Percentiles rank a stretch among this genome's conserved stretches.
These are phyloP conservation scores for Drosophila malerkotliana DNA, from an alignment of 1,140 invertebrate species.

Conservation along the genomic window DNA sequence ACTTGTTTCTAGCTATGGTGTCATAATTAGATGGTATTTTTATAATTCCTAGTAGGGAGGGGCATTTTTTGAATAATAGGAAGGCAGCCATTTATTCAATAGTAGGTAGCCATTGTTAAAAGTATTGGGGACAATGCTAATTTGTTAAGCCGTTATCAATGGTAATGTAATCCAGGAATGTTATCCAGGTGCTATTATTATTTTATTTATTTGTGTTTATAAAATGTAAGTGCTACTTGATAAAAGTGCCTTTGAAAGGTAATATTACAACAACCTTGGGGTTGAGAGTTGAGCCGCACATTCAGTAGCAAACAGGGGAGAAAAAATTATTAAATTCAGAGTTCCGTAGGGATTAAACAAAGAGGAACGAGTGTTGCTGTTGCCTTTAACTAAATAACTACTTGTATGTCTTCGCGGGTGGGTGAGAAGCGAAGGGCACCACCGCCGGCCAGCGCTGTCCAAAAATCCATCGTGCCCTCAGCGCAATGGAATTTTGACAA, in stretches of 20 bases:
- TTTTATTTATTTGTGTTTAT: constrained; percentile 31
- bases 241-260: constrained; percentile 82
- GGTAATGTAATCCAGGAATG: no score
- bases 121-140: no score
- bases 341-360: constrained; percentile 71
- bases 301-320: constrained; percentile 78
- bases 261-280: constrained; percentile 78
- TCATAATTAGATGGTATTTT: no score
- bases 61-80: no score
- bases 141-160: no score
- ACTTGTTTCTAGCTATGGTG: no score
- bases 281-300: constrained; percentile 30
- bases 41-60: no score
- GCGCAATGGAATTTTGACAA: constrained; percentile 67
- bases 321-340: constrained; percentile 77
- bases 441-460: constrained; percentile 81
- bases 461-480: constrained; percentile 70
- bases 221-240: constrained; percentile 66
- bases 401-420: constrained; percentile 61
- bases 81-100: no score
- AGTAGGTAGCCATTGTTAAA: no score
- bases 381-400: constrained; percentile 56
- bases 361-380: constrained; percentile 34
- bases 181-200: no score
- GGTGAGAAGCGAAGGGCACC: constrained; percentile 54